Percentiles rank a stretch among this genome's conserved stretches.
Evolutionary conservation across 1,140 invertebrate species (phyloP).

Genomic region (Heliconius congener): DNA sequence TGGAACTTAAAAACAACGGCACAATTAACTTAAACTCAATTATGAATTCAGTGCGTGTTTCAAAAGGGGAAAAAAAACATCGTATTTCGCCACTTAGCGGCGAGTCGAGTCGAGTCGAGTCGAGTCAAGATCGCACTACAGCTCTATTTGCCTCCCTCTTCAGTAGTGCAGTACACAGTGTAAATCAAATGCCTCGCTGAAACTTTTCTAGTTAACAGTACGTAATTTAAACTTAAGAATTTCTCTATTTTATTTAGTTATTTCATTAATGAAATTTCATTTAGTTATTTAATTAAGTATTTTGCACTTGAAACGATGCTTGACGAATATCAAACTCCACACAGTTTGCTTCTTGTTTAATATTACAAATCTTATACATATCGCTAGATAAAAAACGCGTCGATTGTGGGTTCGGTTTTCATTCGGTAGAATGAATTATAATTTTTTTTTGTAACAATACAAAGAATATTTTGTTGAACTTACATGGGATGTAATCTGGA

Average conservation of each 20-base stretch:
- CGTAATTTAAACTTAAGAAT: background rate
- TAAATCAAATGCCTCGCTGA: constrained; percentile 9
- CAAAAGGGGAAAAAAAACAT: background rate
- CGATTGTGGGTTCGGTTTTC: too few relatives aligned
- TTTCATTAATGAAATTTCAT: too few relatives aligned
- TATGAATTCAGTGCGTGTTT: constrained; percentile 12
- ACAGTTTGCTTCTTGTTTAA: too few relatives aligned
- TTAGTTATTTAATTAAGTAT: background rate
- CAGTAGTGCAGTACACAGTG: background rate
- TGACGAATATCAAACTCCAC: background rate
- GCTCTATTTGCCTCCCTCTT: background rate
- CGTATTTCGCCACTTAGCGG: constrained; percentile 8
- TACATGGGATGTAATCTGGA: too few relatives aligned
- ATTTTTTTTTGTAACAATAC: too few relatives aligned
- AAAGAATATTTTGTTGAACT: too few relatives aligned
- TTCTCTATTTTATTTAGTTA: background rate
- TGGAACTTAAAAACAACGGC: background rate
- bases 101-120: background rate
- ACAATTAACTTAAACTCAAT: constrained; percentile 14
- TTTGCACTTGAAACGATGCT: background rate
- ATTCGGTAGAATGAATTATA: too few relatives aligned
- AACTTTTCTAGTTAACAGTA: constrained; percentile 6
- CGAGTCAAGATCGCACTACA: background rate
- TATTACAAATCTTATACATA: too few relatives aligned
- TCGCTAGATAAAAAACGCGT: too few relatives aligned